phyloP scores from a whole-genome alignment of 2,888 invertebrate species.

The Acleris cristana region DNA sequence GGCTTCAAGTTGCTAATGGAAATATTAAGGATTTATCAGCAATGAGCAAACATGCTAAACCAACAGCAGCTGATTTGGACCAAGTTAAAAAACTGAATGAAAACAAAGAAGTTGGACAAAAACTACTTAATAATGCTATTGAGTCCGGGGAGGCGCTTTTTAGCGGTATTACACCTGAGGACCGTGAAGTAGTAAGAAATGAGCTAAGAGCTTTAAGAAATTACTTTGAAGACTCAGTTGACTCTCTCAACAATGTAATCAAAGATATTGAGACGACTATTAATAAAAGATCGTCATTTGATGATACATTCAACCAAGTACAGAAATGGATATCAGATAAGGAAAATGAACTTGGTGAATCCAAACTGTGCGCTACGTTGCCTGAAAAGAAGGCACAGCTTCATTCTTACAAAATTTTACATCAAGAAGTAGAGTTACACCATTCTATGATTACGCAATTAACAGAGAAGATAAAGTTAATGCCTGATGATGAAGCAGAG shows the following conservation, averaged over 20 bases:
- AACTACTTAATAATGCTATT: constrained; percentile 89
- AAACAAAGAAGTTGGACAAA: constrained; percentile 91
- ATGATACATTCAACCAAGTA: constrained; percentile 95
- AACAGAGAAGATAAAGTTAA: constrained; percentile 90
- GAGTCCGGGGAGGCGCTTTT: constrained; percentile 95
- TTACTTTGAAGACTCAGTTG: constrained; percentile 92
- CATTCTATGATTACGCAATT: constrained; percentile 93
- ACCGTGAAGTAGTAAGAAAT: constrained; percentile 92
- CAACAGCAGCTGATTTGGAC: constrained; percentile 89
- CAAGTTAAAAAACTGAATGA: constrained; percentile 89
- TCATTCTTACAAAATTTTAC: constrained; percentile 90
- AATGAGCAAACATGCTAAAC: constrained; percentile 89
- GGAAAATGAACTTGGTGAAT: constrained; percentile 87
- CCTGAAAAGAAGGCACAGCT: constrained; percentile 95
- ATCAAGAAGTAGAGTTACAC: constrained; percentile 94
- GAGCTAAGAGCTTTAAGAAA: constrained; percentile 92
- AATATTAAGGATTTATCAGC: constrained; percentile 89
- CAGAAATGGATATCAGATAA: constrained; percentile 94
- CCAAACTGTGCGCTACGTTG: constrained; percentile 90
- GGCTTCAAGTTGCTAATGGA: constrained; percentile 90
- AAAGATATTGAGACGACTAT: constrained; percentile 95
- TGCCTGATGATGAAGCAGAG: constrained; percentile 91
- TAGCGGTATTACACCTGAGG: constrained; percentile 93
- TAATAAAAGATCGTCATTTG: constrained; percentile 95
- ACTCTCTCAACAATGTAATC: constrained; percentile 92